Percentiles rank a stretch among this genome's conserved stretches.
Evolutionary conservation across 53 echinoderm and acorn worm genomes (phyloP).

Genomic region (Luidia sarsii): DNA sequence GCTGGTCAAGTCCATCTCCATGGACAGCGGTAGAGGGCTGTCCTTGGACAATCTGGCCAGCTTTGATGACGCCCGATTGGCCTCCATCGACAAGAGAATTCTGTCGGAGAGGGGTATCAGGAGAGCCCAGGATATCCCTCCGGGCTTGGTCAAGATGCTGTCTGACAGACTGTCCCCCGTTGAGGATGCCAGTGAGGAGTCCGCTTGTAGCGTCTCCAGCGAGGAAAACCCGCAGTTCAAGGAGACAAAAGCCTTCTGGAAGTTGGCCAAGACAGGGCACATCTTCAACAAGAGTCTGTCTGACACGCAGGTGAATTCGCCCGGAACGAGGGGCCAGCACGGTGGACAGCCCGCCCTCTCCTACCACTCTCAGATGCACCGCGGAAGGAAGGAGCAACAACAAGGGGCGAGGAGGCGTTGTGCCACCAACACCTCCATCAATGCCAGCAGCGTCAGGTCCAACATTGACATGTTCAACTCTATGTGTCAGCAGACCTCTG

Average conservation of each 20-base stretch:
- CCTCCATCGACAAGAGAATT: constrained; percentile 8
- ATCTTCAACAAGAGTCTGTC: constrained; percentile 56
- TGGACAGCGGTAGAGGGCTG: constrained; percentile 90
- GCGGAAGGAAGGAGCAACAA: background rate
- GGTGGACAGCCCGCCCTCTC: background rate
- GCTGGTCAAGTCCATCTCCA: constrained; percentile 82
- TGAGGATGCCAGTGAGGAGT: constrained; percentile 42
- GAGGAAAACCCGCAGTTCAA: constrained; percentile 45
- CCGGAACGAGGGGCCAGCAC: background rate
- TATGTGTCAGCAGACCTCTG: constrained; percentile 40
- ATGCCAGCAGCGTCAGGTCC: constrained; percentile 65
- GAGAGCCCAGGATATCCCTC: constrained; percentile 31
- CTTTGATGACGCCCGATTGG: constrained; percentile 16
- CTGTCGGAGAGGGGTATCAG: constrained; percentile 44
- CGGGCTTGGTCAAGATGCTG: constrained; percentile 46
- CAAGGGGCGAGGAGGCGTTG: background rate
- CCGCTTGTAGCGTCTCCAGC: constrained; percentile 27
- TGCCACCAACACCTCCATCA: background rate
- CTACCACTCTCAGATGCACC: constrained; percentile 27
- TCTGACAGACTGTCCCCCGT: constrained; percentile 35
- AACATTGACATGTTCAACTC: constrained; percentile 78
- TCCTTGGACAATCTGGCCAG: constrained; percentile 79
- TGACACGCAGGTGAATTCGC: constrained; percentile 40
- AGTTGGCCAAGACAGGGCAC: constrained; percentile 35
- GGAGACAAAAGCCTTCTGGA: constrained; percentile 49